Base-by-base conservation (phyloP, 2,888 invertebrate genomes). In the Spilosoma lubricipeda region DNA sequence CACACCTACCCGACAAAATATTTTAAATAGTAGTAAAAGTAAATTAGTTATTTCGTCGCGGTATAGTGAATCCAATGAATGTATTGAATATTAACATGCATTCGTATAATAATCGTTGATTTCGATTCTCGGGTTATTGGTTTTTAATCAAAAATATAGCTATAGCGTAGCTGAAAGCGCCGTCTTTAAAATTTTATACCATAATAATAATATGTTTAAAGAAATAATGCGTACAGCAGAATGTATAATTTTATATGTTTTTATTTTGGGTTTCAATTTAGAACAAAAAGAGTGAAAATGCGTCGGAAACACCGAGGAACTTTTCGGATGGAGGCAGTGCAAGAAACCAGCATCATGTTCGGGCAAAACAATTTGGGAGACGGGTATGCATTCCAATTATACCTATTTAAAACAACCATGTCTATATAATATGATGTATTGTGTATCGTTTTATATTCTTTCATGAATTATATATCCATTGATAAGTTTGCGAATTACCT, bases 281-380 rank as follows among this genome's bases (percentile, higher is more conserved):
- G 71, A 52, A n/a, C 52, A 71, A 69, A 79, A 45, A 79, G 72
- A 48, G 18, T 71, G 75, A 87, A 89, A 72, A 84, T 90, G 73
- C 85, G 88, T 8, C 79, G 90, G 9, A 89, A 85, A 64, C 86
- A 89, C 23, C 86, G 87, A 1, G 89, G 88, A 9, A 82, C 81
- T 48, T 89, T 90, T 77, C 86, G 82, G 39, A 75, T 83, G 80
- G 78, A 84, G 20, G n/a, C 80, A 4, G 73, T 78, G 3, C 77
- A 86, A 15, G 89, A 90, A 45, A 82, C 75, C 15, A 86, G 73
- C 11, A 75, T 48, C 27, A 11, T 77, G 11, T 71, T 78, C 70
- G 72, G 72, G 74, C 59, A 33, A 48, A 52, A 69, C 15, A 72
- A 70, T 1, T 20, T 71, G 7, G 67, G 65, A 69, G 73, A 79